Percentiles rank a stretch among this genome's conserved stretches.
Conservation (phyloP, 2,797 vertebrate species). For the Malacoctenus gilli region DNA sequence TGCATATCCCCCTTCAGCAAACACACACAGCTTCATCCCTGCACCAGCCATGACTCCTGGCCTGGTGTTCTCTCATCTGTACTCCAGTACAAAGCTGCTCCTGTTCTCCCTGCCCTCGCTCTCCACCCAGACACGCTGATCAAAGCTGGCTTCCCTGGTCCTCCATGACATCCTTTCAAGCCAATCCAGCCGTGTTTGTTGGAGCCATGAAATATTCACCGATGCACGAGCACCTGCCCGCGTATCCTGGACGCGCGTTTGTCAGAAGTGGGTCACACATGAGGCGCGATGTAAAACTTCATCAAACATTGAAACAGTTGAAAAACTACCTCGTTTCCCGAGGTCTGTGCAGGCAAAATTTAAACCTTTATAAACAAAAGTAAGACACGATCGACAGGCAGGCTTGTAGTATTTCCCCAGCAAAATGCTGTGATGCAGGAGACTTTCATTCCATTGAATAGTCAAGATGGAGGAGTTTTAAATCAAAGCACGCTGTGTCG, state of each 20-base stretch:
- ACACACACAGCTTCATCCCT: constrained; percentile 25
- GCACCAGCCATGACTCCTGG: constrained; percentile 47
- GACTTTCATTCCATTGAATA: constrained; percentile 12
- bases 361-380: too few relatives aligned
- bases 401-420: neutral
- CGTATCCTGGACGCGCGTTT: constrained; percentile 14
- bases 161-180: constrained; percentile 63
- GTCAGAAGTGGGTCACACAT: constrained; percentile 25
- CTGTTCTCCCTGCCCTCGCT: constrained; percentile 61
- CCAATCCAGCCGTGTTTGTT: constrained; percentile 58
- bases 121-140: constrained; percentile 55
- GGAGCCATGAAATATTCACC: constrained; percentile 72
- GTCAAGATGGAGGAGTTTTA: too few relatives aligned
- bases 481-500: too few relatives aligned
- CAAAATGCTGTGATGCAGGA: neutral
- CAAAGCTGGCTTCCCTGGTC: constrained; percentile 61
- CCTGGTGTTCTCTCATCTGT: constrained; percentile 44
- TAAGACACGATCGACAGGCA: too few relatives aligned
- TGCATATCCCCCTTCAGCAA: constrained; percentile 42
- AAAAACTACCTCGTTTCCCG: neutral
- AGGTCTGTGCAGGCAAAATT: too few relatives aligned
- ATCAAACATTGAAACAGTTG: neutral
- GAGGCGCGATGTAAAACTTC: constrained; percentile 4
- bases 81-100: constrained; percentile 63
- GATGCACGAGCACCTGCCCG: constrained; percentile 51